Evolutionary conservation across 2,113 vertebrate genomes (phyloP), one percentile per base, ranked within the genome.

Genomic region (Actinemys pallida): DNA sequence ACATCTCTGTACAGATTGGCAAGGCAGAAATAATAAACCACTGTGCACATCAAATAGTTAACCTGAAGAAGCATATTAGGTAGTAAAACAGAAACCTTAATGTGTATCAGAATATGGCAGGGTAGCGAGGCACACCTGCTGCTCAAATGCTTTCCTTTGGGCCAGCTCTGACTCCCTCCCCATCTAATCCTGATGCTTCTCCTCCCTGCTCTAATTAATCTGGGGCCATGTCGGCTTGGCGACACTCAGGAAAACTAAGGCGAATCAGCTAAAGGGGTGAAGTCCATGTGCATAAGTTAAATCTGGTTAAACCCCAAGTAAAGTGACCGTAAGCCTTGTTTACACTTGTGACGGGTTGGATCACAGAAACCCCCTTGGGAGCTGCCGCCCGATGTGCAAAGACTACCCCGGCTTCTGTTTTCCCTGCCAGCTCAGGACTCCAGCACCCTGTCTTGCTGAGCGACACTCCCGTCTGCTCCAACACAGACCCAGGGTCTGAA

Each of bases 1-100:
- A 89, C 80, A 80, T 17, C 84, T 87, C 53, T 81, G 93, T 88
- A 27, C 86, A 80, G 82, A 4, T 5, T 83, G 84, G 95, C 59
- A 5, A 87, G 90, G 93, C 94, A 92, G 88, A 35, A 79, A 2
- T 0, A 0, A 86, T 93, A 89, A 69, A 20, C 31, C 35, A 2
- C 62, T 14, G 31, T 16, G 31, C 31, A 89, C 90, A 81, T 0
- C 80, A 16, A 1, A 92, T 53, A 89, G 78, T 24, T 69, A 81
- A 79, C 4, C 80, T n/a, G 94, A 84, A 53, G 47, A 3, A 0
- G n/a, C 35, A 14, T 47, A 76, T 90, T 0, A 3, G 90, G 35
- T 20, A 16, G 35, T 69, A n/a, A 39, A n/a, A 69, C 35, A 20
- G 20, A 20, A 69, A 20, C 16, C 8, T 69, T n/a, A 9, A 39